Evolutionary conservation across 1,140 invertebrate genomes (phyloP).

Genomic region (Euschistus heros): DNA sequence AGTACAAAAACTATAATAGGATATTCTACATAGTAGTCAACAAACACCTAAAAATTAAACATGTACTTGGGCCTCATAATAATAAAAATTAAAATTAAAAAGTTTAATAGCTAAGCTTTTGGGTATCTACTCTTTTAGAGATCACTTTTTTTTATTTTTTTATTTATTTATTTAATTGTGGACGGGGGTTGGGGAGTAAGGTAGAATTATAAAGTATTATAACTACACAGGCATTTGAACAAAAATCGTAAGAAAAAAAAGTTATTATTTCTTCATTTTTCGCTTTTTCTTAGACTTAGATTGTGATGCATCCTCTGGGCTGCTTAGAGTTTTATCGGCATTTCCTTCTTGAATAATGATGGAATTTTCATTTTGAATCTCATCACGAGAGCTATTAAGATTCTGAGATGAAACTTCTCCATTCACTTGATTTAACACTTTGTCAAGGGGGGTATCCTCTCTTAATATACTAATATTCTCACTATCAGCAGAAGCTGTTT

Average conservation of each 20-base stretch:
- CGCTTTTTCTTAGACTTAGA: constrained; percentile 1
- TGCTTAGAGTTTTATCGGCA: too few species aligned
- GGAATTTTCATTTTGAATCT: too few species aligned
- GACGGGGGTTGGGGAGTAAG: neutral
- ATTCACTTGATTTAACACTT: too few species aligned
- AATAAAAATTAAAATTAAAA: neutral
- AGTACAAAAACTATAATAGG: neutral
- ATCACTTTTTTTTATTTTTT: neutral
- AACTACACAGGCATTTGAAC: constrained; percentile 10
- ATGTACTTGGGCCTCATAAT: neutral
- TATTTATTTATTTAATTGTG: neutral
- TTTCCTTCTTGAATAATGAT: too few species aligned
- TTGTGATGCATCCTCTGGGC: neutral
- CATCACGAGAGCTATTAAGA: too few species aligned
- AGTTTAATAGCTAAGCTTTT: neutral
- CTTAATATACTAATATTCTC: too few species aligned
- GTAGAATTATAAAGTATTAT: neutral
- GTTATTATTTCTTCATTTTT: constrained; percentile 5
- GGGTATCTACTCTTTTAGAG: constrained; percentile 4
- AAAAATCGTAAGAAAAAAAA: neutral
- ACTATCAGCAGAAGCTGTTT: too few species aligned
- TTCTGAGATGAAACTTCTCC: too few species aligned
- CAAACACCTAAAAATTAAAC: too few species aligned
- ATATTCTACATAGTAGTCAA: too few species aligned
- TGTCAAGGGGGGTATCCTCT: too few species aligned